Base-by-base conservation (phyloP, 2,113 vertebrate genomes). In the Microtus richardsoni region DNA sequence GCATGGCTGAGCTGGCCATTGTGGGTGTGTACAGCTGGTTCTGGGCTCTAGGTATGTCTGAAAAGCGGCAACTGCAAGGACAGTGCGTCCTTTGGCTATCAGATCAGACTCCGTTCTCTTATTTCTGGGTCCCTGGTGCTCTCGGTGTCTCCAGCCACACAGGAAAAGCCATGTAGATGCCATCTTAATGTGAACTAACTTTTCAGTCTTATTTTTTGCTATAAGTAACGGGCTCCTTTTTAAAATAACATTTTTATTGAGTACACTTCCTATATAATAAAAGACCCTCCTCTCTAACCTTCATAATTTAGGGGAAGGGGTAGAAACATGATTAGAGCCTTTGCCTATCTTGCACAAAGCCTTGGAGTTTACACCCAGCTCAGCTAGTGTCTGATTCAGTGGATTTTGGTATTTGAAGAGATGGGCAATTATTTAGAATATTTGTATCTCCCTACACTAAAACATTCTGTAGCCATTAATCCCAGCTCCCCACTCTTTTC, bases 1-100 rank as follows among this genome's bases (percentile, higher is more conserved):
- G 91, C 71, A 97, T 89, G 62, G 93, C 88, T 49, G 88, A 80
- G 96, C 97, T 93, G 58, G 92, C 41, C 33, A 88, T 44, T 19
- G 39, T 30, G 33, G n/a, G 24, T 64, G 7, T 44, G n/a, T 64
- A 75, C 17, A 36, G 5, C 36, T 41, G n/a, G 24, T n/a, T 88
- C 22, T 19, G 49, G 60, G 58, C 66, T 70, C 64, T 52, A 64
- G 82, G 44, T 36, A 8, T 83, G 62, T 41, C 44, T 41, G 44
- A 17, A 22, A 30, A 36, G 39, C 4, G 41, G 22, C 44, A 88
- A 91, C 58, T 30, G 87, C 36, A 71, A 30, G 44, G 83, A 39
- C 17, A 36, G 7, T 4, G 52, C 16, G 58, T 49, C 64, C 47
- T 1, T 7, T 8, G 6, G 13, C 47, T 71, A 30, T 88, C 9